These are phyloP conservation scores for Tenthredo distinguenda DNA, from an alignment of 2,888 invertebrate genomes.

Conservation along the genomic window DNA sequence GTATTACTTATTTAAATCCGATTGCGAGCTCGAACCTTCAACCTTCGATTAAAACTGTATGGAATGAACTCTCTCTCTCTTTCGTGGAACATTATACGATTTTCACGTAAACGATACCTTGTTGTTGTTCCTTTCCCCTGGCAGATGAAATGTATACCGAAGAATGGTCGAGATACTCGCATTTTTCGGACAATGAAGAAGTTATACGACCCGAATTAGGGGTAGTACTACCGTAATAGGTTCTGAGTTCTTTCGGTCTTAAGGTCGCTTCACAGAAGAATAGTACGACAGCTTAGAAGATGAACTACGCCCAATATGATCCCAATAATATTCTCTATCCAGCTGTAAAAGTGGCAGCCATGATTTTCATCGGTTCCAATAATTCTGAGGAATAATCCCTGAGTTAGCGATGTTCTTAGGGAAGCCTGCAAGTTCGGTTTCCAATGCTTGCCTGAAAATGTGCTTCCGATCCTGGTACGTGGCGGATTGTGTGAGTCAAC, in stretches of 20 bases:
- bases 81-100: neutral
- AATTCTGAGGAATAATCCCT: neutral
- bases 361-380: neutral
- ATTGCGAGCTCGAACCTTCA: neutral
- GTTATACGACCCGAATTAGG: neutral
- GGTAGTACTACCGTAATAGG: neutral
- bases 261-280: neutral
- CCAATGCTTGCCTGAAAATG: neutral
- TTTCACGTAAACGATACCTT: neutral
- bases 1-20: constrained; percentile 27
- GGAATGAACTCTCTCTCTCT: neutral
- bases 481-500: neutral
- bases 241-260: neutral
- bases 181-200: neutral
- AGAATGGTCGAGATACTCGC: neutral
- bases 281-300: neutral
- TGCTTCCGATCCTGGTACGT: neutral
- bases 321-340: neutral
- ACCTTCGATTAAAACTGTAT: neutral
- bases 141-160: neutral
- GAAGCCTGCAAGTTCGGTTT: neutral
- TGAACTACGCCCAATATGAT: neutral
- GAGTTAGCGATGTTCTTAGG: neutral
- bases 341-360: too few relatives aligned
- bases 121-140: neutral